Conservation (phyloP, 2,888 invertebrate species). For the Pyralis farinalis region DNA sequence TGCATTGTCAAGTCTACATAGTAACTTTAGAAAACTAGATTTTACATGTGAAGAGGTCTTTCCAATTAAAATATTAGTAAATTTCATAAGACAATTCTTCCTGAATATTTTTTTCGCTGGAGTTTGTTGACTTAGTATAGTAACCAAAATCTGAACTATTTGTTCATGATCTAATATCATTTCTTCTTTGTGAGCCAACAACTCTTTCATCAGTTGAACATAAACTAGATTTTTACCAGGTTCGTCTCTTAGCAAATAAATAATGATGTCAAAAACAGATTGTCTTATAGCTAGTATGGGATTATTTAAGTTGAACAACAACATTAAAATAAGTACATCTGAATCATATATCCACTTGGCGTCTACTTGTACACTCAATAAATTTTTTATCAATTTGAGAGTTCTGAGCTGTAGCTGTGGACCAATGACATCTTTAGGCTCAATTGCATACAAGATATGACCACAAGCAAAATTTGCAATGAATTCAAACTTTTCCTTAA, state of each 20-base stretch:
- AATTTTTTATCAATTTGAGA: constrained; percentile 59
- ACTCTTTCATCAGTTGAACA: constrained; percentile 63
- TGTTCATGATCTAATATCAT: constrained; percentile 85
- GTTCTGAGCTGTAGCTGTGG: constrained; percentile 76
- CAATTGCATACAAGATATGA: constrained; percentile 60
- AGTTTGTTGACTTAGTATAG: constrained; percentile 79
- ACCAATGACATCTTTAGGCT: constrained; percentile 64
- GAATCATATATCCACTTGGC: constrained; percentile 60
- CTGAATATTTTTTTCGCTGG: constrained; percentile 59
- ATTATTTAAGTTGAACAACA: constrained; percentile 80
- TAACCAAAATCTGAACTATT: constrained; percentile 82
- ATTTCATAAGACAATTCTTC: constrained; percentile 54
- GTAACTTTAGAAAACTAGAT: constrained; percentile 65
- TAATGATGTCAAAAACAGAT: constrained; percentile 76
- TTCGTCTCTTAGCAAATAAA: constrained; percentile 43
- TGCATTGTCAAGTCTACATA: constrained; percentile 66
- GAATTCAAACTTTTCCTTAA: constrained; percentile 75
- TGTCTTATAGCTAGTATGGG: constrained; percentile 77
- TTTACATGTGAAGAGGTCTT: constrained; percentile 67
- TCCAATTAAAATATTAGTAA: constrained; percentile 52
- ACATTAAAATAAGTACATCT: constrained; percentile 69
- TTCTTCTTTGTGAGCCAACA: constrained; percentile 78
- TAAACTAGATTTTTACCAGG: constrained; percentile 57
- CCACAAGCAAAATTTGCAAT: constrained; percentile 79
- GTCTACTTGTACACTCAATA: constrained; percentile 40